Evolutionary conservation across 2,113 vertebrate species (phyloP), one percentile per base, ranked within the genome.

Genomic region (Cryptotis parvus): DNA sequence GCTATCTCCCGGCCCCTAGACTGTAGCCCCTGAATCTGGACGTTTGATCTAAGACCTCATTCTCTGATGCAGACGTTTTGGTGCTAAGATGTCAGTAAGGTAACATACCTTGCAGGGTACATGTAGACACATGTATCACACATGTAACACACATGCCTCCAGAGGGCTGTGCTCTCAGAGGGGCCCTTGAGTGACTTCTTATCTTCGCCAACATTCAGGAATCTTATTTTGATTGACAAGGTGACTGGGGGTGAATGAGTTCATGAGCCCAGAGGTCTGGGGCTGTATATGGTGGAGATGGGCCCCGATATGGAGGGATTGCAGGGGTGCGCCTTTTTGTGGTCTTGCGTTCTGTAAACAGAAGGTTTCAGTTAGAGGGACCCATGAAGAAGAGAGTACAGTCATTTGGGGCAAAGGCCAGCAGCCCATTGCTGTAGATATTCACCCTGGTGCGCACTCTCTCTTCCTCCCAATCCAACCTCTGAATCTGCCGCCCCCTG

Each of bases 81-180:
- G 63, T 15, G 45, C 73, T 45, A 16, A 68, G 16, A 35, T 70
- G 66, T 35, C 16, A 68, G 20, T 14, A 3, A 58, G 10, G 33
- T 29, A 66, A 65, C 35, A 79, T 29, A 29, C 0, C 18, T 0
- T 14, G 22, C n/a, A 22, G n/a, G n/a, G n/a, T n/a, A n/a, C n/a
- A n/a, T n/a, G n/a, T n/a, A n/a, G n/a, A n/a, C n/a, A n/a, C n/a
- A n/a, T n/a, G n/a, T n/a, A n/a, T n/a, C n/a, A n/a, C n/a, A n/a
- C 1, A 1, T 7, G 20, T 22, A 58, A 58, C 20, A 58, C 18
- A 58, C 22, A 24, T 58, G 55, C 5, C 55, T 58, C 24, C 55
- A 18, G 55, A 58, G 8, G 49, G 6, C 55, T 58, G 20, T 58
- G 55, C 55, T 58, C 18, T 58, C 55, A 22, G 18, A 58, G 22